These are phyloP conservation scores for Drosophila kikkawai DNA, from an alignment of 1,140 invertebrate genomes.

Conservation along the genomic window DNA sequence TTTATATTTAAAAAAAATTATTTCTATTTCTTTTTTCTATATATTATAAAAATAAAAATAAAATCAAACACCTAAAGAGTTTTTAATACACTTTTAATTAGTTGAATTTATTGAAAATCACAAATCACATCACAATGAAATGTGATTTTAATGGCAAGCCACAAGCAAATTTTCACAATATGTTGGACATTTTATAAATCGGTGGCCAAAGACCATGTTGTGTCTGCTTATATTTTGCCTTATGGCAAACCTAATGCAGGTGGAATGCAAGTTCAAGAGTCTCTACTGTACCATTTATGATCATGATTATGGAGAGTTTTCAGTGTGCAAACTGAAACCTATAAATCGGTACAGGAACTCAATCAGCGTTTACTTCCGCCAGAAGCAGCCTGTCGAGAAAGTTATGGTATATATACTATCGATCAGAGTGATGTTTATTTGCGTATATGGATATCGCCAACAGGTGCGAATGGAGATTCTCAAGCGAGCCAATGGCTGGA, in stretches of 20 bases:
- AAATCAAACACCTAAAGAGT: background rate
- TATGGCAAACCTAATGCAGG: background rate
- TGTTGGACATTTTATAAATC: background rate
- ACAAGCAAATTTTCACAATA: background rate
- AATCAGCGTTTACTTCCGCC: background rate
- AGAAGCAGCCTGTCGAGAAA: background rate
- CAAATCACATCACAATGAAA: background rate
- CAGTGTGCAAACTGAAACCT: background rate
- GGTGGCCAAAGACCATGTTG: background rate
- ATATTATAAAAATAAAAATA: no score
- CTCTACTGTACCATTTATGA: background rate
- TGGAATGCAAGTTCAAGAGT: background rate
- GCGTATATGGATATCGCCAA: background rate
- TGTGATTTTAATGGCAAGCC: background rate
- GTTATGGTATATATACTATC: background rate
- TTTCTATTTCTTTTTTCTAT: no score
- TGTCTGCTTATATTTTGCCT: background rate
- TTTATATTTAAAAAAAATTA: background rate
- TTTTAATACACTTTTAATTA: background rate
- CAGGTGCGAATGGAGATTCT: background rate
- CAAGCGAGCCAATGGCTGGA: background rate
- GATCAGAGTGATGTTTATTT: background rate
- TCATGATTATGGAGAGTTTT: background rate
- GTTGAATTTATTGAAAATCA: background rate
- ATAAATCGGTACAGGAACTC: conserved; percentile 2